Conservation (phyloP, 2,888 invertebrate species). For the Drosophila hamatofila region DNA sequence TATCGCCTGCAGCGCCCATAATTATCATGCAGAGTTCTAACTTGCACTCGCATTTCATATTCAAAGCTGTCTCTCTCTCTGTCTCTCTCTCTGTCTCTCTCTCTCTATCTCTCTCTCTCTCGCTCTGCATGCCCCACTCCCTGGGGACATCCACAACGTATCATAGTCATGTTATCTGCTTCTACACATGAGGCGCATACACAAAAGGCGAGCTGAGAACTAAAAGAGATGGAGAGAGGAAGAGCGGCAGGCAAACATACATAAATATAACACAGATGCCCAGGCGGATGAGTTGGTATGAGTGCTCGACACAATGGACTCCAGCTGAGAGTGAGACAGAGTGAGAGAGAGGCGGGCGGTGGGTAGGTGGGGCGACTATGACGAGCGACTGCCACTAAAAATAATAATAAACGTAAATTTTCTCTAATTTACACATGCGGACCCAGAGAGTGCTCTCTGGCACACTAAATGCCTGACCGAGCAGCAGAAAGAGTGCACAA, state of each 20-base stretch:
- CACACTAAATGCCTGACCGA: slow-evolving; percentile 13
- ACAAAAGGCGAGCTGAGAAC: slow-evolving; percentile 47
- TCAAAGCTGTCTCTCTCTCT: slow-evolving; percentile 52
- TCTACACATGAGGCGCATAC: slow-evolving; percentile 68
- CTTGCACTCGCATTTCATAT: slow-evolving; percentile 74
- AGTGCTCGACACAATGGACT: slow-evolving; percentile 66
- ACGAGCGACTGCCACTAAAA: slow-evolving; percentile 75
- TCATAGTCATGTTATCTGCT: slow-evolving; percentile 66
- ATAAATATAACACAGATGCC: slow-evolving; percentile 76
- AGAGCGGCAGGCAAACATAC: slow-evolving; percentile 50
- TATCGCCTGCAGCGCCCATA: slow-evolving; percentile 78
- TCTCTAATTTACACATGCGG: slow-evolving; percentile 69
- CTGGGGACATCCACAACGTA: slow-evolving; percentile 31
- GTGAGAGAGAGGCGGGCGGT: background rate
- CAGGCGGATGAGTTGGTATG: slow-evolving; percentile 49
- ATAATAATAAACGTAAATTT: slow-evolving; percentile 82
- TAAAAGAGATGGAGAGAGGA: background rate
- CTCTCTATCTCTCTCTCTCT: background rate
- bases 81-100: background rate
- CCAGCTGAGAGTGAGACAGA: slow-evolving; percentile 19
- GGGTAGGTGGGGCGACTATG: slow-evolving; percentile 38
- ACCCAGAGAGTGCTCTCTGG: slow-evolving; percentile 29
- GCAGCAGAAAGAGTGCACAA: slow-evolving; percentile 11
- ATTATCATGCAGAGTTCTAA: slow-evolving; percentile 70
- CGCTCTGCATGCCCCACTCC: background rate